Evolutionary conservation across 2,888 invertebrate species (phyloP), one percentile per base, ranked within the genome.

Genomic region (Rhamphomyia laevipes): DNA sequence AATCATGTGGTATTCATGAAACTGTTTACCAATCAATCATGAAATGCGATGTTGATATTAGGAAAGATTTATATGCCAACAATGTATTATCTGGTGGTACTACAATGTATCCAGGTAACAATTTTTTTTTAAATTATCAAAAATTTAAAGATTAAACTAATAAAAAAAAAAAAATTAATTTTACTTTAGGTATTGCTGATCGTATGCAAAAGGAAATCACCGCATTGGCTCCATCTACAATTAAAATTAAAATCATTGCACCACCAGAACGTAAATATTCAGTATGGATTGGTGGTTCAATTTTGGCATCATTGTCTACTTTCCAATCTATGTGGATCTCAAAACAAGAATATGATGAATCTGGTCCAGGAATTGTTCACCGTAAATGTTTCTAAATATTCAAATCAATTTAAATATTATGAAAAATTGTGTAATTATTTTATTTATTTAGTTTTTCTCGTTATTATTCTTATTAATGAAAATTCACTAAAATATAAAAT

Each of bases 1-100:
- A 90, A 80, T 86, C 86, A 57, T 84, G 84, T 76, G 89, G 88
- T 67, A 89, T 91, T 77, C 90, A 91, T 75, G 90, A 91, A 75
- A 90, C 89, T 72, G 86, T 87, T 66, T 92, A 89, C 83, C 91
- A 91, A 80, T 90, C 89, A 73, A 92, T 92, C 84, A 91, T 91
- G 91, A 91, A 90, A 83, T 92, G 91, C 78, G 91, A 91, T 75
- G 87, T 92, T 46, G 91, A 92, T 74, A 92, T 91, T 81, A 82
- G 89, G 74, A 88, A 88, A 80, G 88, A 88, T 77, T 75, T 89
- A 78, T 89, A 89, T 77, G 88, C 88, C 78, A 88, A 88, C 82
- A 87, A 86, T 61, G 90, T 91, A 66, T 78, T 91, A 68, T 90
- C 90, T 62, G 88, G 88, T 67, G 87, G 88, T 68, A 84, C 85